These are phyloP conservation scores for Cataglyphis rosenhaueri DNA, from an alignment of 2,888 invertebrate species.

Conservation along the genomic window DNA sequence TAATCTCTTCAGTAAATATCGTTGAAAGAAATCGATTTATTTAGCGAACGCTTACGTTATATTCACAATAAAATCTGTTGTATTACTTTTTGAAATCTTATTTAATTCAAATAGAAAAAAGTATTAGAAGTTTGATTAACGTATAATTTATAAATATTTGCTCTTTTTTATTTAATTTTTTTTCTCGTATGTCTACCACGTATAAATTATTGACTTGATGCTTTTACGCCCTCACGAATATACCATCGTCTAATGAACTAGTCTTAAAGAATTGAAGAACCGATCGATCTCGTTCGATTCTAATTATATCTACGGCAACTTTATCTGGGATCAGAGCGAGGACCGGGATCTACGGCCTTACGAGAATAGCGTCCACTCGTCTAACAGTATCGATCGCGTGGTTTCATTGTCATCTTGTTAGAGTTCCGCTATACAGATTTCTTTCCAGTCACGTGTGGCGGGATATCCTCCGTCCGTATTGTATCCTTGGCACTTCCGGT, in stretches of 20 bases:
- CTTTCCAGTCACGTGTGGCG: constrained; percentile 61
- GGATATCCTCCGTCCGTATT: constrained; percentile 3
- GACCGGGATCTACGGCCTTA: background rate
- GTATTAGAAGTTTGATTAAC: background rate
- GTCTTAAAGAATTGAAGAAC: background rate
- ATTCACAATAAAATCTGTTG: background rate
- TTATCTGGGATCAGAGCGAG: background rate
- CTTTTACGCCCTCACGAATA: background rate
- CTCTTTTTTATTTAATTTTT: background rate
- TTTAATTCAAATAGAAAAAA: background rate
- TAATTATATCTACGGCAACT: background rate
- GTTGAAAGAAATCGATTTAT: background rate
- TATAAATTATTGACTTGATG: background rate
- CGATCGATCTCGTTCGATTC: background rate
- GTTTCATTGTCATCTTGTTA: constrained; percentile 43
- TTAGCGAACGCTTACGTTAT: no score
- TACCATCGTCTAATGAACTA: background rate
- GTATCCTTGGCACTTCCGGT: constrained; percentile 46
- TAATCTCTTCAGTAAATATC: background rate
- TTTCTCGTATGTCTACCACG: background rate
- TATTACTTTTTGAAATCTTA: background rate
- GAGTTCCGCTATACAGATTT: constrained; percentile 21
- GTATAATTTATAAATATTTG: background rate
- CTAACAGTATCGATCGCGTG: constrained; percentile 24
- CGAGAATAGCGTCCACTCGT: background rate